Conservation (phyloP, 1,140 invertebrate species). For the Lordiphosa stackelbergi region DNA sequence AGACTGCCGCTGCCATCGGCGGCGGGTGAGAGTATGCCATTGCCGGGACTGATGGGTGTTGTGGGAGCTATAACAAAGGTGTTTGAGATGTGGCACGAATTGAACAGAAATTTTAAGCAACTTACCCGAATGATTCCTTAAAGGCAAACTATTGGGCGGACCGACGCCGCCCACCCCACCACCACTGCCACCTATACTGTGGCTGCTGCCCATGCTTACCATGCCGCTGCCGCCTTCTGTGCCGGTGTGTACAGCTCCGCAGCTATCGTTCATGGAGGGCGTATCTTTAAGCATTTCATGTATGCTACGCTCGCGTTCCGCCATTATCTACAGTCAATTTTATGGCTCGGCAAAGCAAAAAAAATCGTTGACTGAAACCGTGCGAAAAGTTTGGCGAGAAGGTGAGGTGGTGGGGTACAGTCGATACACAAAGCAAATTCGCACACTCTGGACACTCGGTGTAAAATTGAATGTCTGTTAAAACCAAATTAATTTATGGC, state of each 20-base stretch:
- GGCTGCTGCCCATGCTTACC: constrained; percentile 48
- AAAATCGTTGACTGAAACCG: constrained; percentile 33
- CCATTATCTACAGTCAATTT: constrained; percentile 30
- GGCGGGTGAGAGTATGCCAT: constrained; percentile 49
- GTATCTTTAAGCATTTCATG: constrained; percentile 93
- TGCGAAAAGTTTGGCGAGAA: too few species aligned
- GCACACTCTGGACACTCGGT: too few species aligned
- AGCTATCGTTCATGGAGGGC: constrained; percentile 87
- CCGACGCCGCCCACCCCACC: constrained; percentile 7
- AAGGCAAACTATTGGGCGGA: constrained; percentile 72
- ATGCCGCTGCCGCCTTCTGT: constrained; percentile 78
- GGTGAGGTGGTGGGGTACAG: too few species aligned
- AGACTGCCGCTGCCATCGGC: constrained; percentile 77
- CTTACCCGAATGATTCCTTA: constrained; percentile 78
- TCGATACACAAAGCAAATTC: too few species aligned
- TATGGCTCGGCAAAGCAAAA: constrained; percentile 8
- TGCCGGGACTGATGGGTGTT: constrained; percentile 75
- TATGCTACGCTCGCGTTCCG: constrained; percentile 83
- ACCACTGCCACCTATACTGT: constrained; percentile 29
- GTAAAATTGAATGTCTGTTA: too few species aligned
- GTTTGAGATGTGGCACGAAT: neutral
- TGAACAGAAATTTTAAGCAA: too few species aligned
- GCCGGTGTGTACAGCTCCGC: constrained; percentile 86
- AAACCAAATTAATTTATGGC: too few species aligned
- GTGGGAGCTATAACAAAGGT: constrained; percentile 49